Conservation (phyloP, 1,140 invertebrate genomes). For the Megalopta genalis region DNA sequence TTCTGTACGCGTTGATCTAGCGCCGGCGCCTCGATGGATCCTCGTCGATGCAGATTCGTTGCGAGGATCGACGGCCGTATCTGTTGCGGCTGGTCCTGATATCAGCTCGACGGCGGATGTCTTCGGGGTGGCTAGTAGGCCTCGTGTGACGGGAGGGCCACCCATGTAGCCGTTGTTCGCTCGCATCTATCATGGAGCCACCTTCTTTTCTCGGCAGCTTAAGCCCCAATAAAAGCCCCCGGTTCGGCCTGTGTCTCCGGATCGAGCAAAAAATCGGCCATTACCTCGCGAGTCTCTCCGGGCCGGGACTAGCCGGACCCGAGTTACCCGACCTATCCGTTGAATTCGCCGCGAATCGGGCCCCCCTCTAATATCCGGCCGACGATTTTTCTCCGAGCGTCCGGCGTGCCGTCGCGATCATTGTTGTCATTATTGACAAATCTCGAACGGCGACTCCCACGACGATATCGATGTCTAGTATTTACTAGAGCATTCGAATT, state of each 20-base stretch:
- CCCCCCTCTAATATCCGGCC: background rate
- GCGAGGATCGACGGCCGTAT: conserved; percentile 35
- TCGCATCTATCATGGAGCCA: conserved; percentile 79
- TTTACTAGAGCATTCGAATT: too few relatives aligned
- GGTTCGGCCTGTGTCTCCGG: conserved; percentile 71
- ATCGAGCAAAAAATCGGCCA: conserved; percentile 72
- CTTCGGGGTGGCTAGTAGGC: conserved; percentile 78
- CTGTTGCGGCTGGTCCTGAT: conserved; percentile 39
- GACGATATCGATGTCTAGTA: too few relatives aligned
- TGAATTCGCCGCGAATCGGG: conserved; percentile 31
- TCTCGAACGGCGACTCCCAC: background rate
- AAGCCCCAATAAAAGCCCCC: conserved; percentile 76
- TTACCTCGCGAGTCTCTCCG: conserved; percentile 60
- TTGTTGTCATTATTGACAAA: conserved; percentile 1
- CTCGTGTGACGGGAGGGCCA: conserved; percentile 77
- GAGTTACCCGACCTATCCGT: conserved; percentile 50
- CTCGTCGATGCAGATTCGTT: conserved; percentile 31
- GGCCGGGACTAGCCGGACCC: conserved; percentile 43
- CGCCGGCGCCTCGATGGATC: conserved; percentile 42
- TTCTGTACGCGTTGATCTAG: background rate
- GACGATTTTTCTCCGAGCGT: conserved; percentile 1
- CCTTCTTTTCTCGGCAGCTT: conserved; percentile 74
- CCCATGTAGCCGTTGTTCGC: conserved; percentile 78
- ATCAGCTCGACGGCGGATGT: conserved; percentile 71
- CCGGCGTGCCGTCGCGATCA: background rate